These are phyloP conservation scores for Nettapus auritus DNA, from an alignment of 2,113 vertebrate genomes.

Conservation along the genomic window DNA sequence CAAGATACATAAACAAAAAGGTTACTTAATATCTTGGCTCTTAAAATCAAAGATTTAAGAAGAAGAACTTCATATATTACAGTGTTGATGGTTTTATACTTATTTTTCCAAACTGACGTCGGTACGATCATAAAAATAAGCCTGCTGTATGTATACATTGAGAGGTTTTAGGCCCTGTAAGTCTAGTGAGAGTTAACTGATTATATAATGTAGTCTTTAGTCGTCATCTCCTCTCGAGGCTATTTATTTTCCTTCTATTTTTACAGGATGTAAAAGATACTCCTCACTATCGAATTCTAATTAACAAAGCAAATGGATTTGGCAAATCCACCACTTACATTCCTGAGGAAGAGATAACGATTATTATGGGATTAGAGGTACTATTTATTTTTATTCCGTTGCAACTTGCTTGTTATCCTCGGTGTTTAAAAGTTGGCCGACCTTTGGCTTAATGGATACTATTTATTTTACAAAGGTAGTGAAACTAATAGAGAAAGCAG, in stretches of 20 bases:
- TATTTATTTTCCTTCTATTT: conserved; percentile 47
- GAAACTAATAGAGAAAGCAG: not conserved
- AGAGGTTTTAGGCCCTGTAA: not conserved
- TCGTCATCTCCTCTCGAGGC: not conserved
- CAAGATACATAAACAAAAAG: not conserved
- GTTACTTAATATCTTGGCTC: not conserved
- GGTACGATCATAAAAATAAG: not conserved
- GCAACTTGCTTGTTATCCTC: not conserved
- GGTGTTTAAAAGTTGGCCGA: not conserved
- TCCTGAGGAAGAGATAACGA: conserved; percentile 40
- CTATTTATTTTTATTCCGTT: conserved; percentile 17
- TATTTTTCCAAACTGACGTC: not conserved
- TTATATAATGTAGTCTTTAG: not conserved
- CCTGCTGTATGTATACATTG: not conserved
- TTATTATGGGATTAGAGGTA: conserved; percentile 53
- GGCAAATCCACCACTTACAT: conserved; percentile 24
- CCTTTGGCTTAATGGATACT: not conserved
- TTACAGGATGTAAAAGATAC: conserved; percentile 34
- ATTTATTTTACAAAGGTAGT: not conserved
- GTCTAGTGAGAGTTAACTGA: not conserved
- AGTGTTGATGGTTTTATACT: not conserved
- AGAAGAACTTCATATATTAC: not conserved
- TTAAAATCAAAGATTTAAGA: not conserved
- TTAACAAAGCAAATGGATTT: conserved; percentile 47
- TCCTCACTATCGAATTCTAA: conserved; percentile 55